These are phyloP conservation scores for Umimayanthus chanpuru DNA, from an alignment of 92 coral and sea anemone genomes.

Conservation along the genomic window DNA sequence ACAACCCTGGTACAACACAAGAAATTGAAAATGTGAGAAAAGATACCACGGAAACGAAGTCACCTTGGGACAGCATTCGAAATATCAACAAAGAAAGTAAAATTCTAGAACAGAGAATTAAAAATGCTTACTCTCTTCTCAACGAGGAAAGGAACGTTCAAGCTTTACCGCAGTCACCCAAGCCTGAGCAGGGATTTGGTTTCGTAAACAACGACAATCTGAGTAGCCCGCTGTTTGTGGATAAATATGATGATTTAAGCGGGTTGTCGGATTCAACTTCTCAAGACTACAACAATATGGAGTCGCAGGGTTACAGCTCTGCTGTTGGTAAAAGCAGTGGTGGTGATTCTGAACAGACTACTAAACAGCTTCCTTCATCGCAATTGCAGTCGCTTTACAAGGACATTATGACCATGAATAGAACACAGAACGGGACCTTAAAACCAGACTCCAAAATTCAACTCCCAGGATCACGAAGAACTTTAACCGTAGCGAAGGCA, in stretches of 20 bases:
- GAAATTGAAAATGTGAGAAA: neutral
- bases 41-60: neutral
- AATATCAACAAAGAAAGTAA: conserved; percentile 21
- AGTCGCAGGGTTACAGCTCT: conserved; percentile 7
- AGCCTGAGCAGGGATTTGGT: neutral
- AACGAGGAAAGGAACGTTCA: neutral
- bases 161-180: neutral
- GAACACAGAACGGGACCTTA: conserved; percentile 22
- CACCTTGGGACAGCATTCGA: conserved; percentile 7
- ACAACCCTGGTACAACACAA: neutral
- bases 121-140: conserved; percentile 18
- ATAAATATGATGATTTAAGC: neutral
- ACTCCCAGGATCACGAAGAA: conserved; percentile 22
- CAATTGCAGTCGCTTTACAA: conserved; percentile 15
- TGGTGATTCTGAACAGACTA: neutral
- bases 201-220: neutral
- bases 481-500: conserved; percentile 16
- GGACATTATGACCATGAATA: conserved; percentile 24
- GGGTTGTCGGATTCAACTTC: neutral
- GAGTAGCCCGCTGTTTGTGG: neutral
- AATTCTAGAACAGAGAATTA: conserved; percentile 24
- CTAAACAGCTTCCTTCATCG: neutral
- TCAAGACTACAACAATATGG: conserved; percentile 11
- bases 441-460: conserved; percentile 16
- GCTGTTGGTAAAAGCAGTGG: neutral